Conservation (phyloP, 2,797 vertebrate genomes). For the Allobates femoralis region DNA sequence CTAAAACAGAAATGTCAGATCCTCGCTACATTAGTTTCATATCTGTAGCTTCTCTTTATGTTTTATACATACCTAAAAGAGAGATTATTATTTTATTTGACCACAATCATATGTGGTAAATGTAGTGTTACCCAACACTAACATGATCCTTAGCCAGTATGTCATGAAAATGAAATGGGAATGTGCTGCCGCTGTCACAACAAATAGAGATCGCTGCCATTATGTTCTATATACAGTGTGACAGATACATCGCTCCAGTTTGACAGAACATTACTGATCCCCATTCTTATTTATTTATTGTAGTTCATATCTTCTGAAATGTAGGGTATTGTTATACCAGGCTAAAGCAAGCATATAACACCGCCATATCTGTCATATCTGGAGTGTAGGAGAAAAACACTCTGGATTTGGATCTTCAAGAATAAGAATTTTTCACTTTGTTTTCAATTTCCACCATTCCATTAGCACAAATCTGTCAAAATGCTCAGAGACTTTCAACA, state of each 20-base stretch:
- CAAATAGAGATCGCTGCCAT: background rate
- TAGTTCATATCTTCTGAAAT: background rate
- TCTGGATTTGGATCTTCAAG: background rate
- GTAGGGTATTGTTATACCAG: background rate
- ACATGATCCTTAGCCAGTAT: background rate
- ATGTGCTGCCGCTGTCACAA: background rate
- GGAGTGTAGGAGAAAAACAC: background rate
- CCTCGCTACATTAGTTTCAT: background rate
- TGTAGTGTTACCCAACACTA: too few species aligned
- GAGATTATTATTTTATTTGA: background rate
- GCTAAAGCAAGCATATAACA: background rate
- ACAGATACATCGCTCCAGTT: background rate
- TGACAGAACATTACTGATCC: conserved; percentile 6
- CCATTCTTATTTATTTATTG: background rate
- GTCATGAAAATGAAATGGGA: background rate
- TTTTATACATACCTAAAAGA: background rate
- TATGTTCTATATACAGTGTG: background rate
- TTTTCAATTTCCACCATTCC: background rate
- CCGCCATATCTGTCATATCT: background rate
- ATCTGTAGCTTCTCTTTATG: background rate
- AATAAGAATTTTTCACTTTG: background rate
- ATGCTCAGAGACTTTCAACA: too few species aligned
- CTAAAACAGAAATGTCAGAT: too few species aligned
- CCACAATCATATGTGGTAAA: background rate
- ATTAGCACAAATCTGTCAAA: too few species aligned